Base-by-base conservation (phyloP, 2,888 invertebrate species). In the Dyspetes luteomarginatus region DNA sequence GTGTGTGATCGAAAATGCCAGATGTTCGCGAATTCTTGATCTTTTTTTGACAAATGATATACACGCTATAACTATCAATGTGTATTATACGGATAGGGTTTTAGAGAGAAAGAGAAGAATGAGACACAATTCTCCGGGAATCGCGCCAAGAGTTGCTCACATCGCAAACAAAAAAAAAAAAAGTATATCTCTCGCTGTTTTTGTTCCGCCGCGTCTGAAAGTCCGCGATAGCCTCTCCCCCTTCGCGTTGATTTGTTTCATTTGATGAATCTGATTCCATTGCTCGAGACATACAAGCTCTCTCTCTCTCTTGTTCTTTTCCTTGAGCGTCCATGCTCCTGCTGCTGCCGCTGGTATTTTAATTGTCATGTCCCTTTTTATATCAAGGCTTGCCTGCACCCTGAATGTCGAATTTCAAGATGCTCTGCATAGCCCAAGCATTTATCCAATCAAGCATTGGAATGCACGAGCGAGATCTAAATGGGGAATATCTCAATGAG, bases 321-420 rank as follows among this genome's bases (percentile, higher is more conserved):
- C 62, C 48, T 26, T 28, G 48, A 60, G 36, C 45, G 55, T 50
- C 62, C 73, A 30, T 36, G 60, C 52, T 60, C 60, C 60, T 52
- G 50, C 58, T 58, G 71, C 36, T 45, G 68, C 77, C 65, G 74
- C 74, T 71, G 81, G 81, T 81, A 81, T 81, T 81, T 81, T 81
- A 81, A 81, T 81, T 81, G 74, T 81, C 81, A 81, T 81, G 81
- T 81, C 74, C 77, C 81, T 81, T 81, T 81, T 81, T 81, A 67
- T 71, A 71, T 56, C 65, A 56, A 77, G 50, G 58, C 56, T 58
- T 58, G 48, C 43, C 60, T 68, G 65, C 65, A 65, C 73, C 17
- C 78, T 68, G 74, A 78, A 81, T 78, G 78, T 78, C 81, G 78
- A 81, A 78, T 81, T 81, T 81, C 78, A 45, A 81, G 81, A 81